phyloP scores from a whole-genome alignment of 2,888 invertebrate species.

The Volucella inanis region DNA sequence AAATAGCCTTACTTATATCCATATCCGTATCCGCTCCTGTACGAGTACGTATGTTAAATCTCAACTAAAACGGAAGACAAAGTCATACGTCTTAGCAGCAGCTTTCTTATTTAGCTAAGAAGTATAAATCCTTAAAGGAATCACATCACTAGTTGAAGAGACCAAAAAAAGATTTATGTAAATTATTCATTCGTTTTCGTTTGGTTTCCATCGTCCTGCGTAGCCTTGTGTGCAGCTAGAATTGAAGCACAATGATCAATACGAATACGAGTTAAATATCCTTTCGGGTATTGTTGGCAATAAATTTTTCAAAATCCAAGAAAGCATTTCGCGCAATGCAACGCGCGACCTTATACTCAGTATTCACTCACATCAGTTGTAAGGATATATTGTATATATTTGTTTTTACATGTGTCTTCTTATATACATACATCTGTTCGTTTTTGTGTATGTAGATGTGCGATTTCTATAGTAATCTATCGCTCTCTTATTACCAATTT shows the following conservation, averaged over 20 bases:
- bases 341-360: neutral
- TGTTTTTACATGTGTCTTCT: neutral
- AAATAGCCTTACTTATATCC: no score
- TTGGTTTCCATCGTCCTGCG: conserved; percentile 9
- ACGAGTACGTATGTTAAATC: conserved; percentile 38
- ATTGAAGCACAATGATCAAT: conserved; percentile 76
- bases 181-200: conserved; percentile 54
- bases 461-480: conserved; percentile 27
- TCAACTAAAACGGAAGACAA: conserved; percentile 59
- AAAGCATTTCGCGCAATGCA: conserved; percentile 39
- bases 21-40: neutral
- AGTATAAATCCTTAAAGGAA: conserved; percentile 64
- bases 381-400: neutral
- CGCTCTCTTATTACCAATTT: conserved; percentile 35
- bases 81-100: conserved; percentile 61
- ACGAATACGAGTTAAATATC: conserved; percentile 80
- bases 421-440: neutral
- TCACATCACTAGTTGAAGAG: conserved; percentile 33
- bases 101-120: conserved; percentile 61
- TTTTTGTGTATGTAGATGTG: neutral
- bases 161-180: conserved; percentile 66
- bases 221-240: conserved; percentile 77
- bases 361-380: neutral
- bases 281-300: conserved; percentile 59
- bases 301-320: conserved; percentile 42